These are phyloP conservation scores for Falco biarmicus DNA, from an alignment of 2,797 vertebrate species.

Conservation along the genomic window DNA sequence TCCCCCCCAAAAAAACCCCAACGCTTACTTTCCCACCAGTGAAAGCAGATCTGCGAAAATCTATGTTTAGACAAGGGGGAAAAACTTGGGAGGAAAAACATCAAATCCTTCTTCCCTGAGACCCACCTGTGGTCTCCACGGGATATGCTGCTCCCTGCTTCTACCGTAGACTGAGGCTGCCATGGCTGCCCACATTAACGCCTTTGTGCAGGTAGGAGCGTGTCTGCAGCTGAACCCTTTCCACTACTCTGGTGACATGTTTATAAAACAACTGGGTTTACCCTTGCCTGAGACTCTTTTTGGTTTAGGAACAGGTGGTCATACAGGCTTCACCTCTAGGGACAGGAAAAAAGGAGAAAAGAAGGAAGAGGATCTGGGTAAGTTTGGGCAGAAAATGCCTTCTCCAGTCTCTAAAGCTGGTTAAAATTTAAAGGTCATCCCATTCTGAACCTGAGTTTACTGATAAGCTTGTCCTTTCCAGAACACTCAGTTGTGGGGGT, in stretches of 20 bases:
- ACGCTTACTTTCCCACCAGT: neutral
- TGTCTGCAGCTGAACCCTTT: neutral
- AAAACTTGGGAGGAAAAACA: neutral
- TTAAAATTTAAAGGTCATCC: neutral
- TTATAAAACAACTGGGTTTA: neutral
- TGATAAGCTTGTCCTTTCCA: neutral
- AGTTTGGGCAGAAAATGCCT: neutral
- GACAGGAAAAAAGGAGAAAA: neutral
- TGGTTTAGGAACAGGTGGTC: neutral
- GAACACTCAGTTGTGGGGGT: neutral
- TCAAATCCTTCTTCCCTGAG: neutral
- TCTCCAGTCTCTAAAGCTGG: neutral
- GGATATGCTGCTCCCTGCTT: neutral
- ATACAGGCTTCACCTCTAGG: neutral
- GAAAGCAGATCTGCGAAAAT: neutral
- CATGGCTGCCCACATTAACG: neutral
- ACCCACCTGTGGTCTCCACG: fast-evolving
- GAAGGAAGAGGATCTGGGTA: neutral
- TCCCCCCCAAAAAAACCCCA: neutral
- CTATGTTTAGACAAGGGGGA: neutral
- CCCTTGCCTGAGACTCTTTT: neutral
- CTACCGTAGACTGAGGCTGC: neutral
- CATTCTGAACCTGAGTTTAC: neutral
- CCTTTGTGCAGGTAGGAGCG: neutral
- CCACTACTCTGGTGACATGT: neutral